These are phyloP conservation scores for Florisuga fusca DNA, from an alignment of 2,797 vertebrate species.

Conservation along the genomic window DNA sequence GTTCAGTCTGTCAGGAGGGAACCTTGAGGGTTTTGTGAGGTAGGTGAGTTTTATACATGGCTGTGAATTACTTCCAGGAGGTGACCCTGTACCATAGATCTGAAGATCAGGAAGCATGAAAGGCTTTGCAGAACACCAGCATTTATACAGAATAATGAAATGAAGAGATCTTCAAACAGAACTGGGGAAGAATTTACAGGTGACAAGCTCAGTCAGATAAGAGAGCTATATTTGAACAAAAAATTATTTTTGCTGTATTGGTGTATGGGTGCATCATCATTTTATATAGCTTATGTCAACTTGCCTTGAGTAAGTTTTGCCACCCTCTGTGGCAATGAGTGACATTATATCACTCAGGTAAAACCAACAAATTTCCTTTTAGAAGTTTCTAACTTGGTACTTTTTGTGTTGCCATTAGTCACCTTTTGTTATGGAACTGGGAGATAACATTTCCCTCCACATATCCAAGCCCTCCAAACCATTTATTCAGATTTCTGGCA, in stretches of 20 bases:
- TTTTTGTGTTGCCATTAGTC: not conserved
- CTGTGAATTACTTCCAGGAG: not conserved
- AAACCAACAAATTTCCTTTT: rapidly evolving
- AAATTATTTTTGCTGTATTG: not conserved
- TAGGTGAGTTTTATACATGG: not conserved
- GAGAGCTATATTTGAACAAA: not conserved
- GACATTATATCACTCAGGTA: not conserved
- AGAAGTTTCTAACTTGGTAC: not conserved
- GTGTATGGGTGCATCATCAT: not conserved
- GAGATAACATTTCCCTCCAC: not conserved
- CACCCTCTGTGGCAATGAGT: not conserved
- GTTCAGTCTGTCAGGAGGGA: not conserved
- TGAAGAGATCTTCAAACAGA: not conserved
- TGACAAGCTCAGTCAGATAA: not conserved
- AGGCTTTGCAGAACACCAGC: not conserved
- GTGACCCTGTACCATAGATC: not conserved
- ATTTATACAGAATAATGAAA: not conserved
- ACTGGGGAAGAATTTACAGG: not conserved
- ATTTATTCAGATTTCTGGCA: rapidly evolving
- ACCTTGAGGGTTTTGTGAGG: not conserved
- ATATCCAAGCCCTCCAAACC: not conserved
- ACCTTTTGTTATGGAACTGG: not conserved
- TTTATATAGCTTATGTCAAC: not conserved
- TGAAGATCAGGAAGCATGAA: not conserved
- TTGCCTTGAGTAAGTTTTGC: not conserved